These are phyloP conservation scores for Meleagris gallopavo DNA, from an alignment of 2,113 vertebrate genomes.

Conservation along the genomic window DNA sequence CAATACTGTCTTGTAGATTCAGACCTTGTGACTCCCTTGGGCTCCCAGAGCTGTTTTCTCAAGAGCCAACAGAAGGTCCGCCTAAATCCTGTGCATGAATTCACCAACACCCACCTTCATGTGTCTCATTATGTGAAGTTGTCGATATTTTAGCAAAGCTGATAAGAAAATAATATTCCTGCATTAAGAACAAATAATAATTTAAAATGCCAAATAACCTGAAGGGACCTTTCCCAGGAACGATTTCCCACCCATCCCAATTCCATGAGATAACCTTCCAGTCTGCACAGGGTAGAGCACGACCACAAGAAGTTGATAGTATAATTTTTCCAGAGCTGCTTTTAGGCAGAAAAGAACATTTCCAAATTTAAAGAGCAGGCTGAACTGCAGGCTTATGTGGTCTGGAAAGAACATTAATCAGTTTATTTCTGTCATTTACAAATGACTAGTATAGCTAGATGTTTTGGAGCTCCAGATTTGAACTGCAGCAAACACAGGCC, in stretches of 20 bases:
- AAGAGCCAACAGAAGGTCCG: not conserved
- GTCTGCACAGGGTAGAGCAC: not conserved
- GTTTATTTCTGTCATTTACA: constrained; percentile 66
- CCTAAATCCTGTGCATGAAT: not conserved
- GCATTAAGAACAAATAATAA: not conserved
- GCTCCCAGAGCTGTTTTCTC: not conserved
- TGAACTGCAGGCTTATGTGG: not conserved
- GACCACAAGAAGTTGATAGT: not conserved
- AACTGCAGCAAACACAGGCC: not conserved
- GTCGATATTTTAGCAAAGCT: not conserved
- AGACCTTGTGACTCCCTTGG: not conserved
- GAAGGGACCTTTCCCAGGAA: constrained; percentile 33
- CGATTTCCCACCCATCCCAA: not conserved
- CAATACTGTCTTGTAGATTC: not conserved
- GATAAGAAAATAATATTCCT: not conserved
- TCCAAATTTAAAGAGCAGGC: constrained; percentile 67
- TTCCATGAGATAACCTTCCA: constrained; percentile 20
- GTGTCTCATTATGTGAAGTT: not conserved
- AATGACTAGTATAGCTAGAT: constrained; percentile 6
- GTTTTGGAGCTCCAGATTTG: constrained; percentile 19
- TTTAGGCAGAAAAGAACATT: constrained; percentile 22
- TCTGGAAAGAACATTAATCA: constrained; percentile 69
- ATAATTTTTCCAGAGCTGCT: constrained; percentile 52
- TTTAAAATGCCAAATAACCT: not conserved
- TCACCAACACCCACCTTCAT: not conserved